phyloP scores from a whole-genome alignment of 2,888 invertebrate species.

The Xylota sylvarum region DNA sequence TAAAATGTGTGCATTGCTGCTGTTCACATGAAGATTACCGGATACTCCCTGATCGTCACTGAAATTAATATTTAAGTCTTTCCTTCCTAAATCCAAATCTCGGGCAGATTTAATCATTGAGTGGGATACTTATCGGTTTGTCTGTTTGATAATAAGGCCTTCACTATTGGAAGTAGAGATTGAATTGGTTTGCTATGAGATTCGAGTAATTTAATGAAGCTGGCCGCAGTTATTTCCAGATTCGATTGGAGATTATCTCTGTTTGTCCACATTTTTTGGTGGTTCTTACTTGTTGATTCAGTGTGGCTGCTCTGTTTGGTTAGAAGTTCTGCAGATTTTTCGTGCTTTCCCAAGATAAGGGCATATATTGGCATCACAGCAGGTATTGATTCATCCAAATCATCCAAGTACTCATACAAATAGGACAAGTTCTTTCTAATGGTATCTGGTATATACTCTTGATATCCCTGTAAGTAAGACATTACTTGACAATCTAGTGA shows the following conservation, averaged over 20 bases:
- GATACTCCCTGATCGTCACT: slow-evolving; percentile 81
- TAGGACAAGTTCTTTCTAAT: slow-evolving; percentile 87
- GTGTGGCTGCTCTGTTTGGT: neutral
- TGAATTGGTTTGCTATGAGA: slow-evolving; percentile 79
- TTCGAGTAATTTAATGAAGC: slow-evolving; percentile 81
- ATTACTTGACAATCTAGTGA: slow-evolving; percentile 69
- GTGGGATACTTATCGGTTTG: neutral
- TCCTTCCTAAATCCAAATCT: slow-evolving; percentile 86
- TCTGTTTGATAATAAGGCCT: slow-evolving; percentile 89
- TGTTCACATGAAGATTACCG: slow-evolving; percentile 88
- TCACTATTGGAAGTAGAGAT: slow-evolving; percentile 86
- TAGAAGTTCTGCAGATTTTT: slow-evolving; percentile 15
- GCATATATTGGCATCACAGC: slow-evolving; percentile 16
- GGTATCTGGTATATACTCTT: slow-evolving; percentile 86
- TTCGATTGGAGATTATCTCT: neutral
- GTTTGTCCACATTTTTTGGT: neutral
- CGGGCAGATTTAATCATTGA: slow-evolving; percentile 86
- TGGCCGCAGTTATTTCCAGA: slow-evolving; percentile 81
- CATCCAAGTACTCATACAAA: neutral
- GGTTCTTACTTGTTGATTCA: neutral
- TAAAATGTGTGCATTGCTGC: slow-evolving; percentile 92
- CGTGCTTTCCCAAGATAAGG: slow-evolving; percentile 24
- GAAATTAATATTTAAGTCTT: slow-evolving; percentile 74
- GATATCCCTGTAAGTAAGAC: slow-evolving; percentile 75
- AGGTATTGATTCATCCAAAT: neutral